Base-by-base conservation (phyloP, 2,113 vertebrate genomes). In the Corythoichthys intestinalis region DNA sequence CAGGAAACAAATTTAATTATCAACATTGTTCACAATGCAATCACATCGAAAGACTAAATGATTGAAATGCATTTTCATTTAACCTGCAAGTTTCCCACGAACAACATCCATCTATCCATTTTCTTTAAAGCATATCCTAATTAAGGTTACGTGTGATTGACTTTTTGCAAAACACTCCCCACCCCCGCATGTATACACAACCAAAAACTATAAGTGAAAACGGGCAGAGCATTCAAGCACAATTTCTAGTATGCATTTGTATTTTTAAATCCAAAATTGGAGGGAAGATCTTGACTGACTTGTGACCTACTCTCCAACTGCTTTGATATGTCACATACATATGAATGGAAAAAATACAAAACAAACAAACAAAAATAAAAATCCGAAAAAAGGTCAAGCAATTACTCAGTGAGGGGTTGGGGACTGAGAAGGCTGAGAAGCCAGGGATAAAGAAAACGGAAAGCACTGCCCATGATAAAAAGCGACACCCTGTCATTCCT, bases 401-500 rank as follows among this genome's bases (percentile, higher is more conserved):
- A 41, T 54, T 38, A 74, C 6, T 1, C 6, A 41, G 41, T 8
- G 41, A 44, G 4, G 47, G 50, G 57, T 52, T 67, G 6, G 38
- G 10, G 67, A 56, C 41, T 59, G 5, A 73, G 28, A 34, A 35
- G n/a, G 6, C 14, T 48, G 39, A 60, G 56, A 39, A 46, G 61
- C 20, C 3, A 38, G 7, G 47, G 60, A 50, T 46, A 28, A 1
- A 59, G 58, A 58, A 41, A 46, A 28, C 34, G 39, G 46, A 59
- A 41, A 50, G 59, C 52, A 64, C 12, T 49, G 49, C 67, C n/a
- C 28, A 34, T 37, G 41, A 71, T 17, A 39, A 41, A 66, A 17
- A 62, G 38, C 47, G 63, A 41, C 68, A 63, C 49, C 57, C 57
- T 81, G 69, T 75, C 64, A 52, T 7, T 15, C n/a, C 50, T 38